Evolutionary conservation across 2,888 invertebrate species (phyloP).

Genomic region (Linhomoeus sp.): DNA sequence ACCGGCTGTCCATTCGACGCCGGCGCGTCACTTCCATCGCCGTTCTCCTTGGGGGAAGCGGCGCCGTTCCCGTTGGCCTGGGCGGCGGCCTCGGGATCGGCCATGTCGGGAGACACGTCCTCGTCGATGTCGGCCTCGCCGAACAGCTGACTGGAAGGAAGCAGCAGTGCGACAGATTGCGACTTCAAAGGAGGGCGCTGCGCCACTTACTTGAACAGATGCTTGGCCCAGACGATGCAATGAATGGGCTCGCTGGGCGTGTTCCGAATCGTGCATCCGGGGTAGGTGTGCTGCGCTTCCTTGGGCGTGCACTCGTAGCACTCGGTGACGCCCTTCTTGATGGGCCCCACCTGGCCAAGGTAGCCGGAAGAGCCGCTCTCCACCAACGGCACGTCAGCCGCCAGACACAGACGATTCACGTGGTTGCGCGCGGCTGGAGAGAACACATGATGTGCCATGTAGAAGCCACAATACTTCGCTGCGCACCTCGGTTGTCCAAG

Average conservation of each 20-base stretch:
- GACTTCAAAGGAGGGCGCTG: background rate
- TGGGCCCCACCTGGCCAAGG: conserved; percentile 54
- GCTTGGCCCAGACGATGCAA: conserved; percentile 98
- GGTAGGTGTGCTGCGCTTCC: conserved; percentile 63
- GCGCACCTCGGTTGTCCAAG: conserved; percentile 57
- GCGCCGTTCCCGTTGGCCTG: too few species aligned
- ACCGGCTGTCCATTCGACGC: background rate
- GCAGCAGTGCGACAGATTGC: background rate
- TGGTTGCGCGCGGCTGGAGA: conserved; percentile 67
- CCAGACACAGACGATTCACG: conserved; percentile 94
- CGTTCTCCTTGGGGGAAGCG: too few species aligned
- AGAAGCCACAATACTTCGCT: too few species aligned
- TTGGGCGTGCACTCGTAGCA: conserved; percentile 94
- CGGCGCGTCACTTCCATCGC: too few species aligned
- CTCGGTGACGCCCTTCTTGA: conserved; percentile 51
- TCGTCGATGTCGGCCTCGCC: conserved; percentile 90
- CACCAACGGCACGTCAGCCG: conserved; percentile 74
- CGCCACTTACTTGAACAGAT: conserved; percentile 66
- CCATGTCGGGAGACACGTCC: conserved; percentile 90
- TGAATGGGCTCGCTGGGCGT: conserved; percentile 97
- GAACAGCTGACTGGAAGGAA: conserved; percentile 59
- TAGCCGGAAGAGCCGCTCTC: conserved; percentile 96
- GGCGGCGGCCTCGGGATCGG: conserved; percentile 54
- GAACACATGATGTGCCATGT: background rate
- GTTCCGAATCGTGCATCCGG: conserved; percentile 94